Percentiles rank a stretch among this genome's conserved stretches.
phyloP scores from a whole-genome alignment of 2,888 invertebrate species.

The Eilema depressum region DNA sequence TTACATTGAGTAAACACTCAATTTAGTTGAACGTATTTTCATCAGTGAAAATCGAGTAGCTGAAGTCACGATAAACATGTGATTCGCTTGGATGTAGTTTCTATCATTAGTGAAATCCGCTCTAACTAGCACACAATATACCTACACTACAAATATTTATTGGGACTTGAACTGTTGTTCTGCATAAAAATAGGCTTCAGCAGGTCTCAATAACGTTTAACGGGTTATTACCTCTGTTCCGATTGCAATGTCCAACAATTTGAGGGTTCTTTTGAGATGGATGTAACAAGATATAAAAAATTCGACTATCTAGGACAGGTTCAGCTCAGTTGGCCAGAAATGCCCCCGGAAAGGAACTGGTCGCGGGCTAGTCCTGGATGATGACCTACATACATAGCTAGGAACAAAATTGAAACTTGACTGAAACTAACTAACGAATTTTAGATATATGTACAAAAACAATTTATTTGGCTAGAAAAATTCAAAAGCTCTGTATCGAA shows the following conservation, averaged over 20 bases:
- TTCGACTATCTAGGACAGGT: background rate
- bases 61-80: background rate
- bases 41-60: background rate
- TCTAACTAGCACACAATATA: background rate
- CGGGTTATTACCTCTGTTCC: background rate
- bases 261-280: background rate
- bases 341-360: background rate
- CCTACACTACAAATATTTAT: constrained; percentile 15
- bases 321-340: background rate
- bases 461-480: too few relatives aligned
- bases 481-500: too few relatives aligned
- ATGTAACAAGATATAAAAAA: background rate
- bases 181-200: constrained; percentile 10
- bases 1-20: too few relatives aligned
- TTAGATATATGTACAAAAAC: background rate
- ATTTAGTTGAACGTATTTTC: too few relatives aligned
- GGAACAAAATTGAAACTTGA: background rate
- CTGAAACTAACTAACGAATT: background rate
- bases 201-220: constrained; percentile 6
- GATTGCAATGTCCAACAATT: background rate
- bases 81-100: background rate
- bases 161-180: constrained; percentile 17
- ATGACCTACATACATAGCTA: background rate
- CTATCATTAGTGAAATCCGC: background rate
- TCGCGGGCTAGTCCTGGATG: background rate